Evolutionary conservation across 2,888 invertebrate genomes (phyloP).

Genomic region (Xestobium rufovillosum): DNA sequence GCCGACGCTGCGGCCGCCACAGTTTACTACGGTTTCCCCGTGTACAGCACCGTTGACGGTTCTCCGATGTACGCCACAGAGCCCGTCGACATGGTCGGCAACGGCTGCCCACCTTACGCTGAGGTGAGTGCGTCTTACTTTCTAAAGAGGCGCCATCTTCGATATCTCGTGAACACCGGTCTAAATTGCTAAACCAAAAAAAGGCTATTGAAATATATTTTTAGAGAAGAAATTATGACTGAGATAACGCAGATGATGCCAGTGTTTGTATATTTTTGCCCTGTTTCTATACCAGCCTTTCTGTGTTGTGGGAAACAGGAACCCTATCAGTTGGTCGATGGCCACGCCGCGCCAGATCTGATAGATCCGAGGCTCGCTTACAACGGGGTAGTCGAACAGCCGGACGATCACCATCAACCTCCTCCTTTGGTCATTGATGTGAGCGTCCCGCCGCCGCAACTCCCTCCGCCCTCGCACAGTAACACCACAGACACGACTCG

Average conservation of each 20-base stretch:
- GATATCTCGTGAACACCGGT: too few species aligned
- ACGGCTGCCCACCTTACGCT: constrained; percentile 29
- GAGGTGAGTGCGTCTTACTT: too few species aligned
- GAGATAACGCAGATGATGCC: too few species aligned
- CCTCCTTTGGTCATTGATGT: constrained; percentile 4
- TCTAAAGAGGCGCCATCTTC: background rate
- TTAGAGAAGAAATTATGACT: too few species aligned
- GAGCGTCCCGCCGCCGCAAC: background rate
- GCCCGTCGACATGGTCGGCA: constrained; percentile 31
- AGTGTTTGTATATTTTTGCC: too few species aligned
- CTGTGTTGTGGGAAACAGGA: too few species aligned
- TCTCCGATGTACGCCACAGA: constrained; percentile 21
- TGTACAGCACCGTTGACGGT: constrained; percentile 17
- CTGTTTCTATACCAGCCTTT: too few species aligned
- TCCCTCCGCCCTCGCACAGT: constrained; percentile 4
- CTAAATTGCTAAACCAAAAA: too few species aligned
- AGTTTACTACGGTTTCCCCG: constrained; percentile 20
- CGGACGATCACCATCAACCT: constrained; percentile 4
- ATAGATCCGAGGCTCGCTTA: background rate
- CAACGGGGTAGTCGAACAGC: too few species aligned
- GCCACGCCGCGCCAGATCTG: background rate
- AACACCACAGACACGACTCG: constrained; percentile 23
- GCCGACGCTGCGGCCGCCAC: constrained; percentile 10
- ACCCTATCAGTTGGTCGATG: background rate
- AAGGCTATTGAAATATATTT: too few species aligned